phyloP scores from a whole-genome alignment of 2,888 invertebrate genomes.

The Cecidostiba fungosa region DNA sequence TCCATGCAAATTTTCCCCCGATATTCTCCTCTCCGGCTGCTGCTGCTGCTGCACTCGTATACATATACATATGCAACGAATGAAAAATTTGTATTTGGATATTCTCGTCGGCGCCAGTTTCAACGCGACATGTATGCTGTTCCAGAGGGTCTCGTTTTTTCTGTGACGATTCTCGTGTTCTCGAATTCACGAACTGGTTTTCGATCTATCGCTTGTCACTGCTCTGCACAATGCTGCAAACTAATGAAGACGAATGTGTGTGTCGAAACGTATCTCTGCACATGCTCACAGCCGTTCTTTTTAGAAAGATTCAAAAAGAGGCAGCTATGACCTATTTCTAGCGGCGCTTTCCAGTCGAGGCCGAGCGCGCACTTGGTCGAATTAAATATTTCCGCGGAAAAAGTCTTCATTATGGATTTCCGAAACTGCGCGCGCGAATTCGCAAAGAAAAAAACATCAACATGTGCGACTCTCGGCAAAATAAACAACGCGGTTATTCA shows the following conservation, averaged over 20 bases:
- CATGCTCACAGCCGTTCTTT: background rate
- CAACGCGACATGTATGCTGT: background rate
- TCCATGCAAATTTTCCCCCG: conserved; percentile 43
- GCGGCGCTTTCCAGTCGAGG: background rate
- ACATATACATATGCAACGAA: conserved; percentile 51
- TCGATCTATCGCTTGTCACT: background rate
- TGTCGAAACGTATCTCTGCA: background rate
- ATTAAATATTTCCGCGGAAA: conserved; percentile 18
- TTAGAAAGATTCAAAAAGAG: conserved; percentile 11
- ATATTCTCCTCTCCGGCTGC: conserved; percentile 41
- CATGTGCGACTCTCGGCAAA: background rate
- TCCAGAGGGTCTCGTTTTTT: background rate
- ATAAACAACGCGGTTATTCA: background rate
- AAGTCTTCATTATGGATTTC: conserved; percentile 10
- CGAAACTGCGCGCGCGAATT: background rate
- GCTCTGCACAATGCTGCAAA: background rate
- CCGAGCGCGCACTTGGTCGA: background rate
- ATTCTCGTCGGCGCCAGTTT: background rate
- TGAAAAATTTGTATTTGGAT: conserved; percentile 34
- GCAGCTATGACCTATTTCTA: conserved; percentile 8
- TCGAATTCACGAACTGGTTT: background rate
- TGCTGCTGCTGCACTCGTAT: background rate
- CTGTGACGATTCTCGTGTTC: background rate
- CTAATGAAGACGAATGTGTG: background rate
- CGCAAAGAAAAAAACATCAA: background rate